A percentile compares a stretch with the other conserved stretches of the same genome.
These are phyloP conservation scores for Tortricodes alternella DNA, from an alignment of 2,888 invertebrate species.

Conservation along the genomic window DNA sequence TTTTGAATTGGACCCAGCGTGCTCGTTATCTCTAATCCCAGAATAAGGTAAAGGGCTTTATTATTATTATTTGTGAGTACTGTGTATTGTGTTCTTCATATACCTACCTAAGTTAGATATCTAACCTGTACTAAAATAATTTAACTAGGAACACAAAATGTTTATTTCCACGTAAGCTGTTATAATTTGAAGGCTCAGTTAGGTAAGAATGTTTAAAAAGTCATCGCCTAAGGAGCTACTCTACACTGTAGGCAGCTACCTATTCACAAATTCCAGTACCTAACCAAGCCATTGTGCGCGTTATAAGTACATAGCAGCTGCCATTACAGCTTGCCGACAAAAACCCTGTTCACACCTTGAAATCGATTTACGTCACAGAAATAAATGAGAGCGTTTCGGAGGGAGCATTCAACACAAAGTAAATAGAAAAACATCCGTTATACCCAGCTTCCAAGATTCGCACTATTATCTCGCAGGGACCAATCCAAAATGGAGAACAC, in stretches of 20 bases:
- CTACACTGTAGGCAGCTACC: background rate
- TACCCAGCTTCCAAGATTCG: conserved; percentile 80
- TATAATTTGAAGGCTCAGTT: too few species aligned
- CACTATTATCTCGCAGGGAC: conserved; percentile 72
- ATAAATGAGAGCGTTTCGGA: conserved; percentile 71
- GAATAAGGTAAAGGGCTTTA: too few species aligned
- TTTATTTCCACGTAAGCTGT: too few species aligned
- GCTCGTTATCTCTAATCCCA: too few species aligned
- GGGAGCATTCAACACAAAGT: conserved; percentile 56
- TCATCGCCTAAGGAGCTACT: too few species aligned
- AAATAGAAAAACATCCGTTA: conserved; percentile 68
- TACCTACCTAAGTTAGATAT: too few species aligned
- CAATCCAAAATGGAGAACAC: conserved; percentile 64
- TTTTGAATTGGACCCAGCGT: too few species aligned
- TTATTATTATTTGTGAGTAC: too few species aligned
- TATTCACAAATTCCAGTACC: background rate
- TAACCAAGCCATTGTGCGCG: background rate
- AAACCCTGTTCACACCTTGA: conserved; percentile 62
- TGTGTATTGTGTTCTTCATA: too few species aligned
- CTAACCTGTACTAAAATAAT: too few species aligned
- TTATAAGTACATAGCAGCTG: conserved; percentile 36
- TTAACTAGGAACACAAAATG: too few species aligned
- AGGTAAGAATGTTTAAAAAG: too few species aligned
- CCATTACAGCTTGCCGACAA: conserved; percentile 44
- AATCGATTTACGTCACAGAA: conserved; percentile 71